phyloP scores from a whole-genome alignment of 2,888 invertebrate species.

The Sarcophaga rosellei region DNA sequence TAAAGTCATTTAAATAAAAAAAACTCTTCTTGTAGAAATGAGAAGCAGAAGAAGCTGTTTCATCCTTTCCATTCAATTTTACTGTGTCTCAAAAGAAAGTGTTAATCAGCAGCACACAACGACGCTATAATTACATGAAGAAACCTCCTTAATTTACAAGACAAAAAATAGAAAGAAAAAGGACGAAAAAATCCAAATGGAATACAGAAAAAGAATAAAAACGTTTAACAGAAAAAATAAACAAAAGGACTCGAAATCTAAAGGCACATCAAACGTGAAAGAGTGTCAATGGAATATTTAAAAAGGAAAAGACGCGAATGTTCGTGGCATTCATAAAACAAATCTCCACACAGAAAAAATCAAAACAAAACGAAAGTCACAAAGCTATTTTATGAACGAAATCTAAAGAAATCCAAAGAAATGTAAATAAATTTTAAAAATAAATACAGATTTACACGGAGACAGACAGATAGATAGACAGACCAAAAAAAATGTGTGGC shows the following conservation, averaged over 20 bases:
- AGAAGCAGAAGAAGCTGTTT: not conserved
- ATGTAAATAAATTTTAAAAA: conserved; percentile 36
- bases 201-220: not conserved
- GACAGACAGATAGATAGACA: not conserved
- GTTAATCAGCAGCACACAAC: conserved; percentile 62
- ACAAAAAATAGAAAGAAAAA: not conserved
- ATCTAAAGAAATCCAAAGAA: no score
- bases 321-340: conserved; percentile 6
- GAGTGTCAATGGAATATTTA: conserved; percentile 67
- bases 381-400: conserved; percentile 39
- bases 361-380: conserved; percentile 30
- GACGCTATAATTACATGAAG: conserved; percentile 56
- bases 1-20: no score
- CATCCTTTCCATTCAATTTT: not conserved
- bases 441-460: conserved; percentile 39
- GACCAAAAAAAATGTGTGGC: not conserved
- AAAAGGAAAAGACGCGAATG: conserved; percentile 11
- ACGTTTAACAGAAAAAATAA: not conserved
- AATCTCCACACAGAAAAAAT: not conserved
- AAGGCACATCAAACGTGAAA: conserved; percentile 56
- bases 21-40: no score
- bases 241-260: not conserved
- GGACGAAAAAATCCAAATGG: not conserved
- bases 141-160: not conserved
- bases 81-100: conserved; percentile 40